Base-by-base conservation (phyloP, 2,113 vertebrate genomes). In the Athene noctua region DNA sequence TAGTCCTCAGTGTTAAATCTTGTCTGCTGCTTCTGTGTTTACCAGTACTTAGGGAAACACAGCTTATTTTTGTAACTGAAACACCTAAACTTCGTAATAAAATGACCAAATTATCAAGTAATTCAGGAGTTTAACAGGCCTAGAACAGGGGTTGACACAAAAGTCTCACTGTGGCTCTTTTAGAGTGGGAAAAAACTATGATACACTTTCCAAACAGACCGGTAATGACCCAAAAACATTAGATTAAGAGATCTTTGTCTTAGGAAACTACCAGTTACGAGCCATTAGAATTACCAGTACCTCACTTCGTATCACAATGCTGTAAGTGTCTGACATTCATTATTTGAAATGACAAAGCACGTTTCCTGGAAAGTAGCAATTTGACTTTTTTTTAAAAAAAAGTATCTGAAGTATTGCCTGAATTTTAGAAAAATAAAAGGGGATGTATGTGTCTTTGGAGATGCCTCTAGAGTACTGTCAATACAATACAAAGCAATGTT, bases 321-420 rank as follows among this genome's bases (percentile, higher is more conserved):
- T 77, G 23, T 0, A 0, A 57, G 27, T 46, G 15, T 75, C 20
- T 74, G 46, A 9, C 7, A 27, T 18, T 49, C 23, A 17, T 38
- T 70, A 58, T 54, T 77, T 91, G 54, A 29, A 47, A 49, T 68
- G 27, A 51, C 54, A 75, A 63, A 58, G 4, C 20, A 79, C 10
- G 86, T 72, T 74, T 92, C n/a, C 20, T 19, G 3, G 17, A 32
- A 87, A 75, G 29, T 34, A 61, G 23, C 25, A 52, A 77, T 72
- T 59, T 65, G 6, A 4, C 4, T 22, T 42, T 61, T 27, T 51
- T 36, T 73, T 19, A 11, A 2, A n/a, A 34, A 52, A 54, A 26
- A 17, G 17, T 44, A 8, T 58, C 20, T 55, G 4, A 72, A 79
- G 8, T 52, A 36, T 17, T 34, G 6, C 5, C 21, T 83, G 6